Evolutionary conservation across 2,797 vertebrate species (phyloP).

Genomic region (Echiichthys vipera): DNA sequence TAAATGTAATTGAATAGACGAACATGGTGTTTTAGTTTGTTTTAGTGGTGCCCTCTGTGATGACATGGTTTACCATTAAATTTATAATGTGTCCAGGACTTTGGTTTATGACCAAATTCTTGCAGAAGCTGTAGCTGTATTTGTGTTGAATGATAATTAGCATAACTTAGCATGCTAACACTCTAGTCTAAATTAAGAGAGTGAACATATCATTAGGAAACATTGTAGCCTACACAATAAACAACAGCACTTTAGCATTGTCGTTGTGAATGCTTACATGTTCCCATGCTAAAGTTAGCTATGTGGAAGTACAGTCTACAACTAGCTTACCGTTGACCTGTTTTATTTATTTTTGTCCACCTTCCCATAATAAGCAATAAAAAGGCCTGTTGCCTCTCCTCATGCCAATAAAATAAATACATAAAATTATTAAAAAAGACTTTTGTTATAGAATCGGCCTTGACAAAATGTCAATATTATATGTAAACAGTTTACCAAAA

Average conservation of each 20-base stretch:
- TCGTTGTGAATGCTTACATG: background rate
- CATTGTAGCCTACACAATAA: background rate
- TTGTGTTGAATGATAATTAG: background rate
- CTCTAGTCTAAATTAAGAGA: background rate
- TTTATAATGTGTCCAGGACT: background rate
- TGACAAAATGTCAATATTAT: background rate
- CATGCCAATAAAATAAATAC: background rate
- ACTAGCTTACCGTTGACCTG: background rate
- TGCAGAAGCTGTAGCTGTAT: background rate
- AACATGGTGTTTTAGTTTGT: background rate
- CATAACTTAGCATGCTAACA: background rate
- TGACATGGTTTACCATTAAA: background rate
- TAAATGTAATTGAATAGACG: slow-evolving; percentile 6
- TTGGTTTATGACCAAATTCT: background rate
- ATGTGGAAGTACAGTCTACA: background rate
- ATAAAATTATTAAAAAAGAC: background rate
- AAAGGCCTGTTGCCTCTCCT: no score
- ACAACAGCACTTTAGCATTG: background rate
- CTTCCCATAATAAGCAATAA: background rate
- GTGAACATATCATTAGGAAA: background rate
- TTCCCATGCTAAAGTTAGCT: background rate
- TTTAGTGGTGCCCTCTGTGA: background rate
- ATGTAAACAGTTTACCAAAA: background rate
- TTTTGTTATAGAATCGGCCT: background rate
- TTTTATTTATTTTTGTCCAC: background rate